phyloP scores from a whole-genome alignment of 2,888 invertebrate genomes.

The Leucophenga maculata region DNA sequence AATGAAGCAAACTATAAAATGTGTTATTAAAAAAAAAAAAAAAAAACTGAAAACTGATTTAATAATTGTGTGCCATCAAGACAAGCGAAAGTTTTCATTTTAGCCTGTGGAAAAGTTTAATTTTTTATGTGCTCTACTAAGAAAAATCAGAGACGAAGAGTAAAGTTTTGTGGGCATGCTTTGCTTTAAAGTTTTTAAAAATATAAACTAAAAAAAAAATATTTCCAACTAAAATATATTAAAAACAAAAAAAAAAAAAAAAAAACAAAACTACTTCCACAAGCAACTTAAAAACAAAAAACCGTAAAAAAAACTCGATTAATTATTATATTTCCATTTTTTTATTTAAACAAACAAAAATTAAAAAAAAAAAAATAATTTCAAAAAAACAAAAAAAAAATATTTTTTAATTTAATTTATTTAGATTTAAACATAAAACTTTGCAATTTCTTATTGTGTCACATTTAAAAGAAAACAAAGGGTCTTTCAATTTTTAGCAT shows the following conservation, averaged over 20 bases:
- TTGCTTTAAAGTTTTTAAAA: conserved; percentile 42
- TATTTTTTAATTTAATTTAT: conserved; percentile 8
- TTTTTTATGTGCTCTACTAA: not conserved
- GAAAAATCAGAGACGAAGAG: too few relatives aligned
- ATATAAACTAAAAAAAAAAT: conserved; percentile 26
- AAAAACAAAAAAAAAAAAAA: conserved; percentile 29
- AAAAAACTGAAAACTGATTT: conserved; percentile 59
- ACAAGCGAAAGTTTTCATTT: conserved; percentile 40
- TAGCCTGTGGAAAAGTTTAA: conserved; percentile 44
- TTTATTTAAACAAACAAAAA: conserved; percentile 9
- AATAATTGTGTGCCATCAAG: conserved; percentile 59
- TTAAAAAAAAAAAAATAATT: conserved; percentile 3
- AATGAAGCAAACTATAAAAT: conserved; percentile 46
- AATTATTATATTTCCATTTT: conserved; percentile 18
- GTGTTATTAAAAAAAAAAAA: too few relatives aligned
- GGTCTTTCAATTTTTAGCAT: too few relatives aligned
- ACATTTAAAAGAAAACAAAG: not conserved
- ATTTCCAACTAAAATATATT: conserved; percentile 44
- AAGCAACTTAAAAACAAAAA: conserved; percentile 25
- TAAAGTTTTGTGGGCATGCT: conserved; percentile 52
- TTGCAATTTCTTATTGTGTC: not conserved
- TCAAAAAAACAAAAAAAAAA: conserved; percentile 1
- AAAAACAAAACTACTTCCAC: conserved; percentile 20
- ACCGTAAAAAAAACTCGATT: conserved; percentile 18
- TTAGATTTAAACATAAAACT: conserved; percentile 1